phyloP scores from a whole-genome alignment of 2,113 vertebrate species.

The Ophiodon elongatus region DNA sequence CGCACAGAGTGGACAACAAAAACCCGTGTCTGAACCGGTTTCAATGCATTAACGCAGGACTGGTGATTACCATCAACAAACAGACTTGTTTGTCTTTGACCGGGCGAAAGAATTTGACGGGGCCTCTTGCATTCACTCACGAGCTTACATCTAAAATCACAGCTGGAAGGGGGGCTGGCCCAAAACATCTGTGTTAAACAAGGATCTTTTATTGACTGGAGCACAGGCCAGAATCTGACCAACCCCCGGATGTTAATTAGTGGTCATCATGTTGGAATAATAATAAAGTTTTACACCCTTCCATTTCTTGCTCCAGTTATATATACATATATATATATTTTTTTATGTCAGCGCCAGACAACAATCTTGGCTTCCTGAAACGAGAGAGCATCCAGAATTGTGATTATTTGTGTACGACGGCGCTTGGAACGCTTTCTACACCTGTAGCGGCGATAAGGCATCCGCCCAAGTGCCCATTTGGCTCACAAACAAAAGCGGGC shows the following conservation, averaged over 20 bases:
- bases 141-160: constrained; percentile 52
- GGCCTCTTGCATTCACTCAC: constrained; percentile 52
- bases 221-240: background rate
- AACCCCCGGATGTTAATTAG: constrained; percentile 31
- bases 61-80: constrained; percentile 70
- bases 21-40: constrained; percentile 42
- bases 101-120: constrained; percentile 53
- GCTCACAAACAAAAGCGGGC: constrained; percentile 49
- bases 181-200: constrained; percentile 39
- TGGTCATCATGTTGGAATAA: constrained; percentile 17
- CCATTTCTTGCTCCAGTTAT: background rate
- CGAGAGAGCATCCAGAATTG: constrained; percentile 57
- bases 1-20: constrained; percentile 28
- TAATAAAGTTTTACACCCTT: constrained; percentile 31
- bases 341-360: constrained; percentile 23
- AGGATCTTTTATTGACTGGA: constrained; percentile 27
- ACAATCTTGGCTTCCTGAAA: constrained; percentile 47
- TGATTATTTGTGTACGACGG: constrained; percentile 51
- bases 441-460: constrained; percentile 65
- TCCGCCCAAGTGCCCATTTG: constrained; percentile 51
- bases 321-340: background rate
- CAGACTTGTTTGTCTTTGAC: constrained; percentile 68
- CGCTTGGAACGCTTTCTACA: constrained; percentile 50
- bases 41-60: constrained; percentile 52
- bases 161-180: constrained; percentile 35